Evolutionary conservation across 2,797 vertebrate species (phyloP), one percentile per base, ranked within the genome.

Genomic region (Ceryle rudis): DNA sequence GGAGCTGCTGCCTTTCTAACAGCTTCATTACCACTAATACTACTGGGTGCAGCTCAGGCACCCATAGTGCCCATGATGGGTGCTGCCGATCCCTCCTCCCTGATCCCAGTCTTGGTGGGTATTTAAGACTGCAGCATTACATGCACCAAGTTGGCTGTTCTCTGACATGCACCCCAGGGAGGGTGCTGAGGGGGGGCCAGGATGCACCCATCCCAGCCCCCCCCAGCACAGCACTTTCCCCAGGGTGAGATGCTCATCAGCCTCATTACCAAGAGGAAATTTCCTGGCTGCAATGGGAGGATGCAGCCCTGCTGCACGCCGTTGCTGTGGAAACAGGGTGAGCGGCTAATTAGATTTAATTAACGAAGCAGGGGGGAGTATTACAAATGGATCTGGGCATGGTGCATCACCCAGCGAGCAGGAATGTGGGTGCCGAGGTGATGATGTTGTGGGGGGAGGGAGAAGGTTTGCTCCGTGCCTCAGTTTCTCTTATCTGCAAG

Each of bases 291-390:
- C 85, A 49, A n/a, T 2, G 58, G 67, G 71, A 90, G 37, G 82
- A 44, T 49, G 18, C 81, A 82, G 74, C 67, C 74, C 79, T 90
- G 94, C 92, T 82, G 83, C 88, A 60, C 69, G 61, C 86, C 11
- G 97, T 97, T 96, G 95, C 89, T 81, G 81, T 96, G 91, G 97
- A 66, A 96, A 97, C 96, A 6, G 64, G 54, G 52, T 69, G 79
- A 89, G 86, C 61, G 28, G 69, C 88, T 96, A 95, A 97, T 97
- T 94, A 81, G 81, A 81, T 91, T 96, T 95, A 95, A 95, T 96
- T 95, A 96, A 94, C 13, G 37, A 80, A 92, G 90, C 94, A 44
- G 87, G 91, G 94, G 95, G 78, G 87, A 61, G 85, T 1, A 25
- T 64, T 90, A 31, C 35, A 11, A 86, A 46, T 33, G 21, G 87